phyloP scores from a whole-genome alignment of 1,140 invertebrate genomes.

The Littorina saxatilis region DNA sequence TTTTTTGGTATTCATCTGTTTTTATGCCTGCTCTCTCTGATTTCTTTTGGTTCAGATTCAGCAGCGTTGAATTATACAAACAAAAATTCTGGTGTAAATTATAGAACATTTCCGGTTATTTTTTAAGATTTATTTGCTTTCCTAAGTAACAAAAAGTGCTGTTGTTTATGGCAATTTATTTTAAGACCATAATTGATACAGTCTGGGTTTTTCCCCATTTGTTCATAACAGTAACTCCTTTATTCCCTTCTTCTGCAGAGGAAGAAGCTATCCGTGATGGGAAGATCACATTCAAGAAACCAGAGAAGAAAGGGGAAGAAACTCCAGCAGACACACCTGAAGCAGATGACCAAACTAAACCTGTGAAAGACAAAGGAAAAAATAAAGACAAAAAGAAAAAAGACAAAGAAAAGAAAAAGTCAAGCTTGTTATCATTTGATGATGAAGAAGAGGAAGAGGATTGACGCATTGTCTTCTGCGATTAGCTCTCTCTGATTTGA shows the following conservation, averaged over 20 bases:
- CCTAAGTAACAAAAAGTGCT: not conserved
- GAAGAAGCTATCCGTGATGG: constrained; percentile 38
- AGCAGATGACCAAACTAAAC: constrained; percentile 27
- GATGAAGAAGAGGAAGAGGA: constrained; percentile 58
- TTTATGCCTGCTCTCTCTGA: too few relatives aligned
- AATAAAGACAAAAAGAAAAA: constrained; percentile 44
- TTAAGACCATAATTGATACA: not conserved
- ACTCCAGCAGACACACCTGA: constrained; percentile 35
- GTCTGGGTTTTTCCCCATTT: too few relatives aligned
- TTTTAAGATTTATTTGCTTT: not conserved
- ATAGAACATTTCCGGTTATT: not conserved
- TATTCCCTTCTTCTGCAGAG: constrained; percentile 12
- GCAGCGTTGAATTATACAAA: too few relatives aligned
- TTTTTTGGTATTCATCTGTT: too few relatives aligned
- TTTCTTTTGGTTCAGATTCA: too few relatives aligned
- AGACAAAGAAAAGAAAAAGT: constrained; percentile 50
- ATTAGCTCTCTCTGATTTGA: too few relatives aligned
- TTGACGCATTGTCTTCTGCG: too few relatives aligned
- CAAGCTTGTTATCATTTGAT: constrained; percentile 59
- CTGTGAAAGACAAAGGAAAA: constrained; percentile 47
- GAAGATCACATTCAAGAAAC: constrained; percentile 58
- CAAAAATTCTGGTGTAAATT: not conserved
- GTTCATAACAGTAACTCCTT: not conserved
- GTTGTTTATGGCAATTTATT: not conserved
- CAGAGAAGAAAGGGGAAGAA: constrained; percentile 46